Percentiles rank a stretch among this genome's conserved stretches.
Evolutionary conservation across 2,888 invertebrate genomes (phyloP).

Genomic region (Cataglyphis altisquamis): DNA sequence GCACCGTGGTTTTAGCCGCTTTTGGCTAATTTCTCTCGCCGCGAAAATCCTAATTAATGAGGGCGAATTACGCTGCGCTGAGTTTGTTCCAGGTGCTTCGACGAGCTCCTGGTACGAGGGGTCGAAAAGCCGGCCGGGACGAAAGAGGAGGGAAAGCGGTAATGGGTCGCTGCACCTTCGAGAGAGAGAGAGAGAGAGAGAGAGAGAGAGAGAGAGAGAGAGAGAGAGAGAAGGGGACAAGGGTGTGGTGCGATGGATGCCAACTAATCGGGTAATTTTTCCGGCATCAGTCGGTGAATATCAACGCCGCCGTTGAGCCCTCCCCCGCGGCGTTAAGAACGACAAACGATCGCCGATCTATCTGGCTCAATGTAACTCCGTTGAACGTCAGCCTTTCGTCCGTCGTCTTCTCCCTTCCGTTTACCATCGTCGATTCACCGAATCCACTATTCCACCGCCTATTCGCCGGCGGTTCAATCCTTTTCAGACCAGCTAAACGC

Average conservation of each 20-base stretch:
- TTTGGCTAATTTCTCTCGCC: slow-evolving; percentile 71
- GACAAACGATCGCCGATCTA: slow-evolving; percentile 86
- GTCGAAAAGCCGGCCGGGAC: slow-evolving; percentile 60
- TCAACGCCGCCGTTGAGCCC: slow-evolving; percentile 83
- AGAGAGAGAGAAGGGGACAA: slow-evolving; percentile 49
- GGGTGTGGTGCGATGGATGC: slow-evolving; percentile 48
- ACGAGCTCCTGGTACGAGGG: slow-evolving; percentile 45
- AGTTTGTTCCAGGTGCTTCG: slow-evolving; percentile 43
- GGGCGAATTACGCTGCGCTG: slow-evolving; percentile 72
- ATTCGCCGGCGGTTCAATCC: slow-evolving; percentile 54
- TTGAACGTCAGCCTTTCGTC: slow-evolving; percentile 67
- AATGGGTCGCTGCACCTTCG: slow-evolving; percentile 58
- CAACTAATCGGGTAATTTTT: slow-evolving; percentile 86
- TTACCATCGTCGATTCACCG: slow-evolving; percentile 25
- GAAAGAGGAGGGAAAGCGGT: slow-evolving; percentile 60
- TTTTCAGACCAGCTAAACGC: slow-evolving; percentile 61
- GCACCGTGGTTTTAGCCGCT: slow-evolving; percentile 66
- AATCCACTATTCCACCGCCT: slow-evolving; percentile 63
- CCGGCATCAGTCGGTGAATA: slow-evolving; percentile 86
- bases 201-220: too few relatives aligned
- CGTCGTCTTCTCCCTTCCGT: slow-evolving; percentile 58
- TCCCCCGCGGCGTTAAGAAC: slow-evolving; percentile 83
- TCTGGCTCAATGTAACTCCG: slow-evolving; percentile 84
- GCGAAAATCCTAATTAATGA: slow-evolving; percentile 82
- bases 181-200: slow-evolving; percentile 53